Conservation (phyloP, 2,113 vertebrate genomes). For the Urocolius indicus region DNA sequence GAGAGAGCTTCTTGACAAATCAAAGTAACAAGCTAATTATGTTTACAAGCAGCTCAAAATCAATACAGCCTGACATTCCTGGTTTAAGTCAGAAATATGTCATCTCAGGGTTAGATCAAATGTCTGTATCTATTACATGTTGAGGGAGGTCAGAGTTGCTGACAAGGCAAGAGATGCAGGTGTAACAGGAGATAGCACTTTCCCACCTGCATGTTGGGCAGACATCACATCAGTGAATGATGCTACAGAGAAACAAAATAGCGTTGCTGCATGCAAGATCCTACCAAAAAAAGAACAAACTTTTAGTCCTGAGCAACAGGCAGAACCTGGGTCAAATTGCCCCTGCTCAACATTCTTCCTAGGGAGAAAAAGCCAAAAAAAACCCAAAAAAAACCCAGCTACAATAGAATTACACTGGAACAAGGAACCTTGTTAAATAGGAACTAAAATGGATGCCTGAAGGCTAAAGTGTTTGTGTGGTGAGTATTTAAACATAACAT, state of each 20-base stretch:
- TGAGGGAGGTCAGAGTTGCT: not conserved
- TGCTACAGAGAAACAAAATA: not conserved
- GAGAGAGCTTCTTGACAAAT: not conserved
- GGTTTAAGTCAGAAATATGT: not conserved
- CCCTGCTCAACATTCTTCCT: not conserved
- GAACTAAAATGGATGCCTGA: not conserved
- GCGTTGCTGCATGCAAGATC: not conserved
- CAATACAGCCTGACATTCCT: not conserved
- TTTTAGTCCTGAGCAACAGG: not conserved
- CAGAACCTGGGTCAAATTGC: not conserved
- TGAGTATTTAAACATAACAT: not conserved
- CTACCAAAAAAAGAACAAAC: not conserved
- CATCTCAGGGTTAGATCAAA: not conserved
- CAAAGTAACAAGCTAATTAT: not conserved
- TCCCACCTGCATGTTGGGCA: not conserved
- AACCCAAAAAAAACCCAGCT: accelerated
- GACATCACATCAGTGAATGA: not conserved
- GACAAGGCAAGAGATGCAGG: not conserved
- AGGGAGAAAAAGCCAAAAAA: not conserved
- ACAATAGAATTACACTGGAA: not conserved
- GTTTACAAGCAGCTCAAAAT: not conserved
- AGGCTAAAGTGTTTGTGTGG: not conserved
- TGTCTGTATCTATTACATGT: not conserved
- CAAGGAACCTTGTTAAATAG: not conserved
- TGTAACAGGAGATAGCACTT: not conserved